Percentiles rank a stretch among this genome's conserved stretches.
Conservation (phyloP, 2,113 vertebrate genomes). For the Gulo gulo region DNA sequence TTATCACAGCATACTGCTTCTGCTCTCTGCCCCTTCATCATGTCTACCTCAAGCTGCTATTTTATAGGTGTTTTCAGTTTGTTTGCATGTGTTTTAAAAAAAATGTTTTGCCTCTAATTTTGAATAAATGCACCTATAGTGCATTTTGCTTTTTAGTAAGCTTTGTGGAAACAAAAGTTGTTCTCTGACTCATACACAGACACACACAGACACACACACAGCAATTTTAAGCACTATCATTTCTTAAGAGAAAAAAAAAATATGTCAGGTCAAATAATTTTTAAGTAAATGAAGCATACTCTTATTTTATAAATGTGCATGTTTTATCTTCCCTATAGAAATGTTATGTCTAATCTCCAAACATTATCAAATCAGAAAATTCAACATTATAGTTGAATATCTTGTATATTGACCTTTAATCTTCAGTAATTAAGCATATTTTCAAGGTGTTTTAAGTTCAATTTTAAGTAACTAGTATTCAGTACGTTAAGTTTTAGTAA, state of each 20-base stretch:
- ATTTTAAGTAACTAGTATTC: constrained; percentile 45
- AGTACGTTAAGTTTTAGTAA: background rate
- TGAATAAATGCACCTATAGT: background rate
- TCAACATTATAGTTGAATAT: constrained; percentile 31
- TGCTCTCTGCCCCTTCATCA: background rate
- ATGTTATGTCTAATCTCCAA: constrained; percentile 43
- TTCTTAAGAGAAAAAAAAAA: background rate
- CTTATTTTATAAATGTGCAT: background rate
- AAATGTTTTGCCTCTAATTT: background rate
- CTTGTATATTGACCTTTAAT: constrained; percentile 43
- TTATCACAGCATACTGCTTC: background rate
- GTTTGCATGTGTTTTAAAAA: background rate
- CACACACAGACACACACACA: background rate
- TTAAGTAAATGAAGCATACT: background rate
- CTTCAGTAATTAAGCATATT: constrained; percentile 13
- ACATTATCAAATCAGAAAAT: constrained; percentile 67
- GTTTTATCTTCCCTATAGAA: constrained; percentile 60
- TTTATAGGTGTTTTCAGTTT: background rate
- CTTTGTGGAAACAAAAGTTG: background rate
- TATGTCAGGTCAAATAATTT: background rate
- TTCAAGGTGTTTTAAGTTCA: background rate
- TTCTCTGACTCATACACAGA: background rate
- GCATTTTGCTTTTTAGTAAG: background rate
- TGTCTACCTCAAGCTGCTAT: background rate
- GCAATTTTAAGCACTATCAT: background rate